A percentile compares a stretch with the other conserved stretches of the same genome.
These are phyloP conservation scores for Nymphalis urticae DNA, from an alignment of 2,888 invertebrate species.

Conservation along the genomic window DNA sequence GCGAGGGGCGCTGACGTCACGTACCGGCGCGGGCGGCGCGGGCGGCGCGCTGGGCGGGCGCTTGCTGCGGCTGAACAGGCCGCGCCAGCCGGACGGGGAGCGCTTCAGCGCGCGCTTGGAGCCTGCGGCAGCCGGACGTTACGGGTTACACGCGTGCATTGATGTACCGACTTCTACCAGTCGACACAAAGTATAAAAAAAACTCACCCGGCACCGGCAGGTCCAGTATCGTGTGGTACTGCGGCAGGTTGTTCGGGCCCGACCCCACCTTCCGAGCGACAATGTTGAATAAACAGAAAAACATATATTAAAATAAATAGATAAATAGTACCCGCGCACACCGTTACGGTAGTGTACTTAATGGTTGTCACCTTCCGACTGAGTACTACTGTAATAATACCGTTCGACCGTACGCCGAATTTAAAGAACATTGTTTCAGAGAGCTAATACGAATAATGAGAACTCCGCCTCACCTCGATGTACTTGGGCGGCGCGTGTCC, in stretches of 20 bases:
- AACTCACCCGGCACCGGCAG: constrained; percentile 83
- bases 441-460: too few species aligned
- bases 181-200: not conserved
- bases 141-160: too few species aligned
- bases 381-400: too few species aligned
- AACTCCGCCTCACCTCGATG: constrained; percentile 86
- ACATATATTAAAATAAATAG: too few species aligned
- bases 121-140: constrained; percentile 48
- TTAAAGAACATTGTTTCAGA: too few species aligned
- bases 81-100: constrained; percentile 89
- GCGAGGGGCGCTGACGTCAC: not conserved
- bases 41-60: constrained; percentile 38
- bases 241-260: constrained; percentile 90
- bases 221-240: constrained; percentile 96
- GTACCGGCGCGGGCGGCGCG: constrained; percentile 19
- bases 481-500: constrained; percentile 84
- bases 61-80: constrained; percentile 86
- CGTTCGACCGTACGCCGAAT: too few species aligned
- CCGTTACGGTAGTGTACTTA: too few species aligned
- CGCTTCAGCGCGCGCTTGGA: constrained; percentile 84
- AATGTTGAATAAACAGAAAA: too few species aligned
- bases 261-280: constrained; percentile 85
- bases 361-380: too few species aligned
- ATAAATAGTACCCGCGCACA: too few species aligned
- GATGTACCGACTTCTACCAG: too few species aligned